Percentiles rank a stretch among this genome's conserved stretches.
Conservation (phyloP, 2,888 invertebrate genomes). For the Hydroisotoma schaefferi region DNA sequence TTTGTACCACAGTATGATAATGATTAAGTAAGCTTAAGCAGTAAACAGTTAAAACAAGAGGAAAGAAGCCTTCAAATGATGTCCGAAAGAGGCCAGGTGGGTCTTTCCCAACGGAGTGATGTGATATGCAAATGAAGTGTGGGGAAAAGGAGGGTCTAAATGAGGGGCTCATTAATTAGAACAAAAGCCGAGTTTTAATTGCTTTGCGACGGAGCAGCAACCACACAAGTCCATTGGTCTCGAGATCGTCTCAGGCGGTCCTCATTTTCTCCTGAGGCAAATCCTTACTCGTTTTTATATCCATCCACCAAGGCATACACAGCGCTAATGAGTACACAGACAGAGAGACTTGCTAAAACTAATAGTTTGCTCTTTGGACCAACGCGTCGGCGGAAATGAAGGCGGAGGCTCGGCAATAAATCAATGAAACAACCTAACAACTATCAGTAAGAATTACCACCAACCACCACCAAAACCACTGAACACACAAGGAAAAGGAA, state of each 20-base stretch:
- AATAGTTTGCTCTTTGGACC: slow-evolving; percentile 31
- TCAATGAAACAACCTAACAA: slow-evolving; percentile 37
- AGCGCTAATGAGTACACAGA: slow-evolving; percentile 36
- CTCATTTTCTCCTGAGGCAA: not conserved
- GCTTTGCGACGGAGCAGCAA: slow-evolving; percentile 47
- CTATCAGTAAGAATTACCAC: too few relatives aligned
- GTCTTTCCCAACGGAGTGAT: too few relatives aligned
- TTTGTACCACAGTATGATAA: too few relatives aligned
- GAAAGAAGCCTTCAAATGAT: too few relatives aligned
- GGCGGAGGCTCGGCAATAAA: slow-evolving; percentile 40
- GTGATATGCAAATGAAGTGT: slow-evolving; percentile 12
- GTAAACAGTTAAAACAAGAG: too few relatives aligned
- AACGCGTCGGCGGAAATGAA: slow-evolving; percentile 39
- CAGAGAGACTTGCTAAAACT: slow-evolving; percentile 28
- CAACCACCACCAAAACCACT: not conserved
- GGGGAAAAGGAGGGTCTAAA: not conserved
- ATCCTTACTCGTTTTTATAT: slow-evolving; percentile 3
- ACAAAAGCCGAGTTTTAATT: slow-evolving; percentile 45
- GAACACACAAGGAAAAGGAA: not conserved
- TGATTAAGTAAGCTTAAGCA: too few relatives aligned
- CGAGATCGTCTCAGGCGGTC: slow-evolving; percentile 35
- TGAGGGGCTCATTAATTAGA: slow-evolving; percentile 34
- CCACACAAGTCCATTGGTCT: slow-evolving; percentile 40
- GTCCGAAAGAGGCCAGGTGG: too few relatives aligned
- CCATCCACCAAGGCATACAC: slow-evolving; percentile 16